Conservation (phyloP, 2,888 invertebrate species). For the Drosophila demipolita region DNA sequence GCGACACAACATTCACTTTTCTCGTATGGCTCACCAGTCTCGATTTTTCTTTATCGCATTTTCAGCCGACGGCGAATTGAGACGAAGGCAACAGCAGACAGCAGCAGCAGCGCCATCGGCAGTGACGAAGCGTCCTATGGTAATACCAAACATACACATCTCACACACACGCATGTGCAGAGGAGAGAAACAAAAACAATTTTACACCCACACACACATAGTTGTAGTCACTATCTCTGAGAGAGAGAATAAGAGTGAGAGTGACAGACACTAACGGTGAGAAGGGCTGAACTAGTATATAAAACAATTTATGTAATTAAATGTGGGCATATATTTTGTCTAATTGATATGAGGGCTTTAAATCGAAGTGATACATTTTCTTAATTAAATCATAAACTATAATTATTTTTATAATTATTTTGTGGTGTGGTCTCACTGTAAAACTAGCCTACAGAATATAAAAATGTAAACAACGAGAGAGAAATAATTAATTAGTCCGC, state of each 20-base stretch:
- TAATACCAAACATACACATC: constrained; percentile 47
- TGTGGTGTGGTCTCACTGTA: constrained; percentile 34
- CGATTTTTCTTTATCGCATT: constrained; percentile 82
- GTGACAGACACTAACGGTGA: constrained; percentile 4
- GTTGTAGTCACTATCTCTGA: constrained; percentile 6
- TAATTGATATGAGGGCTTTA: not conserved
- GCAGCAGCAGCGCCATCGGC: constrained; percentile 20
- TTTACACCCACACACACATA: constrained; percentile 14
- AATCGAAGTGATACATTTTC: not conserved
- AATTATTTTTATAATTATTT: not conserved
- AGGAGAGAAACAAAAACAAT: constrained; percentile 1
- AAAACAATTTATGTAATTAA: not conserved
- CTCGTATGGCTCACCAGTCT: constrained; percentile 65
- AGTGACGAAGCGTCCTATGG: constrained; percentile 48
- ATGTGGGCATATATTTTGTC: not conserved
- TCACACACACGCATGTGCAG: constrained; percentile 3
- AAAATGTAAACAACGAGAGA: constrained; percentile 51
- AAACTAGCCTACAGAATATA: constrained; percentile 31
- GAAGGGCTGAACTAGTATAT: constrained; percentile 8
- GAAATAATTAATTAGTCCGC: constrained; percentile 11
- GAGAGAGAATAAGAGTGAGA: constrained; percentile 7
- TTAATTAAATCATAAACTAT: not conserved
- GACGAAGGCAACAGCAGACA: constrained; percentile 14
- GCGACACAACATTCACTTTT: constrained; percentile 81
- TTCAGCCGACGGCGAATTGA: constrained; percentile 46